Evolutionary conservation across 37 sponge, comb jelly and placozoan genomes (phyloP).

Genomic region (Ephydatia muelleri): DNA sequence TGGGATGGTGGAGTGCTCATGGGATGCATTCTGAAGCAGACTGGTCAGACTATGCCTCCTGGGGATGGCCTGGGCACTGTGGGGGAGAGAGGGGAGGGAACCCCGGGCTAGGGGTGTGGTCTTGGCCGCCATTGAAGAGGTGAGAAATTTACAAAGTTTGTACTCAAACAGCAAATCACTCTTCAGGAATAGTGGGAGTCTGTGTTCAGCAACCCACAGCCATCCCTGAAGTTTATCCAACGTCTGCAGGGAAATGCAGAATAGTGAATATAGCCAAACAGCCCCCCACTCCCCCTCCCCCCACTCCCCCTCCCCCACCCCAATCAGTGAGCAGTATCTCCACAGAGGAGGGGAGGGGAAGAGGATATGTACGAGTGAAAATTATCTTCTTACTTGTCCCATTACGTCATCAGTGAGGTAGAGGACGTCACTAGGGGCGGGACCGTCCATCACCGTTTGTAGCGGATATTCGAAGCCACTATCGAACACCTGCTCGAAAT

Average conservation of each 20-base stretch:
- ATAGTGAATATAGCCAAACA: not conserved
- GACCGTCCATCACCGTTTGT: not conserved
- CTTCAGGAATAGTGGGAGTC: conserved; percentile 75
- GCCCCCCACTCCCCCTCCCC: not conserved
- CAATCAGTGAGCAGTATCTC: not conserved
- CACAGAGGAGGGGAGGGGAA: not conserved
- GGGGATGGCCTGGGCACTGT: not conserved
- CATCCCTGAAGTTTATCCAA: conserved; percentile 47
- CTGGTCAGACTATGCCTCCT: not conserved
- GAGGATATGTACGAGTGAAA: not conserved
- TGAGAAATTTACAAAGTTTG: conserved; percentile 66
- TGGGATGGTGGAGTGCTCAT: not conserved
- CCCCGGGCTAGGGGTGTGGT: not conserved
- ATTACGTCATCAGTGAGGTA: conserved; percentile 34
- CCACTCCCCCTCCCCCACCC: not conserved
- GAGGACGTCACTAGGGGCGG: conserved; percentile 43
- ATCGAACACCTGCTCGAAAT: conserved; percentile 43
- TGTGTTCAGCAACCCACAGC: conserved; percentile 62
- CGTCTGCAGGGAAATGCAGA: conserved; percentile 21
- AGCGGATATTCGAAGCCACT: not conserved
- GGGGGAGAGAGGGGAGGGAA: conserved; percentile 2
- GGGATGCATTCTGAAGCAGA: not conserved
- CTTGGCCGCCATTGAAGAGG: not conserved
- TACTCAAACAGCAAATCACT: conserved; percentile 85
- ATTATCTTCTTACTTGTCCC: conserved; percentile 34